Conservation (phyloP, 2,113 vertebrate species). For the Oryzias woworae region DNA sequence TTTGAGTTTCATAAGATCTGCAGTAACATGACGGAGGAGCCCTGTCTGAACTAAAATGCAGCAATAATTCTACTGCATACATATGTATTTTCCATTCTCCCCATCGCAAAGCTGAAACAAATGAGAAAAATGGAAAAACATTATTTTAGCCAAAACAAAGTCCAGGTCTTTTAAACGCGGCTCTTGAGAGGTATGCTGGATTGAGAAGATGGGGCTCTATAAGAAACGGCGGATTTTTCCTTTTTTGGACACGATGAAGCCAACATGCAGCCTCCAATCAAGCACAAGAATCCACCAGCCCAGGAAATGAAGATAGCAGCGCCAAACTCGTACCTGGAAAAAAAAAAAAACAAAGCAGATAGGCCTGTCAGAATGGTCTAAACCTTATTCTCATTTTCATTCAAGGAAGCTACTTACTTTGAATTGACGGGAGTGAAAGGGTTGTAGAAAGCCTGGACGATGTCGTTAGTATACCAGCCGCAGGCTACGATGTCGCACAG, state of each 20-base stretch:
- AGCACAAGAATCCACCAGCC: conserved; percentile 80
- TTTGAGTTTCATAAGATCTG: conserved; percentile 35
- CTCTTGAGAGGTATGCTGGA: conserved; percentile 71
- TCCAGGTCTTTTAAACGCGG: conserved; percentile 76
- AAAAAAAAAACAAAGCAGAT: neutral
- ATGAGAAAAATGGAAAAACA: neutral
- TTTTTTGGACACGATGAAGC: conserved; percentile 79
- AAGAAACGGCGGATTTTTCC: conserved; percentile 21
- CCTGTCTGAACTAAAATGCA: conserved; percentile 28
- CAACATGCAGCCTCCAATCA: conserved; percentile 83
- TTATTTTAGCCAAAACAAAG: conserved; percentile 14
- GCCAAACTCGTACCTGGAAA: conserved; percentile 85
- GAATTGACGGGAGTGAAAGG: conserved; percentile 78
- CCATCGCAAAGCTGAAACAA: conserved; percentile 4
- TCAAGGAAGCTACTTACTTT: conserved; percentile 77
- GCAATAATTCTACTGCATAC: too few relatives aligned
- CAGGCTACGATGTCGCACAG: conserved; percentile 80
- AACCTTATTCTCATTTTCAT: neutral
- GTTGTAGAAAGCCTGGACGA: conserved; percentile 84
- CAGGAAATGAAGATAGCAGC: conserved; percentile 87
- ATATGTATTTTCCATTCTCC: too few relatives aligned
- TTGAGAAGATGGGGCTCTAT: conserved; percentile 74
- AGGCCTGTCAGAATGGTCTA: neutral
- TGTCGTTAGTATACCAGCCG: conserved; percentile 84
- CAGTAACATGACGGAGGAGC: conserved; percentile 41